phyloP scores from a whole-genome alignment of 2,888 invertebrate species.

The Ganaspis brasiliensis region DNA sequence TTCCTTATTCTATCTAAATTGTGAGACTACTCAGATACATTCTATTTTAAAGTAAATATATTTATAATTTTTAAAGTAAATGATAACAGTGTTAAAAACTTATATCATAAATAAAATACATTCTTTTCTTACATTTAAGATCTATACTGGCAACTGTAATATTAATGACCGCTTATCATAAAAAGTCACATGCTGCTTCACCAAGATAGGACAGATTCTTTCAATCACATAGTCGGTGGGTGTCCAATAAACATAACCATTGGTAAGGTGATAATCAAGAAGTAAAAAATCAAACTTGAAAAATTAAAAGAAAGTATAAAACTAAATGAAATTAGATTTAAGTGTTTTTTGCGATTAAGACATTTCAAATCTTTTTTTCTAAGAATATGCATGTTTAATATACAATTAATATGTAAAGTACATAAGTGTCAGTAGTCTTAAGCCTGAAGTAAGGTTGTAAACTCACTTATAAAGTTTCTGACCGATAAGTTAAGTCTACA shows the following conservation, averaged over 20 bases:
- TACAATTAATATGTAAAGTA: constrained; percentile 36
- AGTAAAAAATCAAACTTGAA: background rate
- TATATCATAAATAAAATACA: no score
- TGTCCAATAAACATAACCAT: constrained; percentile 27
- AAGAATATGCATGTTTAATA: constrained; percentile 4
- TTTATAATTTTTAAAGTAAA: no score
- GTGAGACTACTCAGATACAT: no score
- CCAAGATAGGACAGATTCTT: constrained; percentile 18
- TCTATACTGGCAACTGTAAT: no score
- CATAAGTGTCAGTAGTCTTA: constrained; percentile 6
- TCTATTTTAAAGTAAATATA: no score
- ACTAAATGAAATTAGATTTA: background rate
- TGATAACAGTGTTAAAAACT: no score
- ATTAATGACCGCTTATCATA: no score
- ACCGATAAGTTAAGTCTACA: constrained; percentile 33
- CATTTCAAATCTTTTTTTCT: background rate
- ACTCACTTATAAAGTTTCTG: constrained; percentile 38
- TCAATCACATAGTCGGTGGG: constrained; percentile 35
- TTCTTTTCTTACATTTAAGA: no score
- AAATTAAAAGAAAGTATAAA: background rate
- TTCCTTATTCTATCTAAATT: no score
- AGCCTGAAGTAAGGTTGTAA: constrained; percentile 22
- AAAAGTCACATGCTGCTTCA: constrained; percentile 21
- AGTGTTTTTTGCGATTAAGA: background rate
- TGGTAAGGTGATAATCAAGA: constrained; percentile 7